Evolutionary conservation across 2,888 invertebrate species (phyloP).

Genomic region (Herminia tarsipennalis): DNA sequence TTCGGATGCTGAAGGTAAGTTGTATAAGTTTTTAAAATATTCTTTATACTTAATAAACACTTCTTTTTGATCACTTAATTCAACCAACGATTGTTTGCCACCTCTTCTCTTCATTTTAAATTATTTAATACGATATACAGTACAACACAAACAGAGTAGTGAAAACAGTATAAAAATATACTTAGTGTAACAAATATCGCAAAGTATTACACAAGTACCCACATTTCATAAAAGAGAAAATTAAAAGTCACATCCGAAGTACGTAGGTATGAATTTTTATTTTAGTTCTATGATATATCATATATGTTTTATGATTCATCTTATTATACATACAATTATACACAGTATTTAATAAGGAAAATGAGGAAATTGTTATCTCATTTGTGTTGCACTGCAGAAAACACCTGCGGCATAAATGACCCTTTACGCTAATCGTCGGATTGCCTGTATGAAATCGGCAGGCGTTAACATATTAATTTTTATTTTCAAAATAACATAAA

Average conservation of each 20-base stretch:
- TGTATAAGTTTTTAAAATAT: not conserved
- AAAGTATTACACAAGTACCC: too few species aligned
- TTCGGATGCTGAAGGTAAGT: not conserved
- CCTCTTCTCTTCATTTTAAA: constrained; percentile 1
- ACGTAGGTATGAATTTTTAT: too few species aligned
- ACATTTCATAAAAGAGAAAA: too few species aligned
- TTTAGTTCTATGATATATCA: too few species aligned
- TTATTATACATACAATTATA: too few species aligned
- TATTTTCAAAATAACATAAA: not conserved
- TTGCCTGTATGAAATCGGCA: not conserved
- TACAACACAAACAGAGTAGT: not conserved
- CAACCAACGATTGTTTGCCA: not conserved
- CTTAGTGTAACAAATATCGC: not conserved
- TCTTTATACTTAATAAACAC: constrained; percentile 4
- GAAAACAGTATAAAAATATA: not conserved
- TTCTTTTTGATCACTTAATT: not conserved
- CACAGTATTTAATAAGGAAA: not conserved
- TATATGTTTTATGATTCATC: too few species aligned
- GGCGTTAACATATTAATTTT: not conserved
- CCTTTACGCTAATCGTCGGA: not conserved
- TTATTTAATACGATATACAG: not conserved
- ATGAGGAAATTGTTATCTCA: not conserved
- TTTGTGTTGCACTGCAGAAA: not conserved
- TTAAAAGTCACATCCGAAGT: too few species aligned
- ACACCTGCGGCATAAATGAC: not conserved